Percentiles rank a stretch among this genome's conserved stretches.
These are phyloP conservation scores for Theretra japonica DNA, from an alignment of 2,888 invertebrate genomes.

Conservation along the genomic window DNA sequence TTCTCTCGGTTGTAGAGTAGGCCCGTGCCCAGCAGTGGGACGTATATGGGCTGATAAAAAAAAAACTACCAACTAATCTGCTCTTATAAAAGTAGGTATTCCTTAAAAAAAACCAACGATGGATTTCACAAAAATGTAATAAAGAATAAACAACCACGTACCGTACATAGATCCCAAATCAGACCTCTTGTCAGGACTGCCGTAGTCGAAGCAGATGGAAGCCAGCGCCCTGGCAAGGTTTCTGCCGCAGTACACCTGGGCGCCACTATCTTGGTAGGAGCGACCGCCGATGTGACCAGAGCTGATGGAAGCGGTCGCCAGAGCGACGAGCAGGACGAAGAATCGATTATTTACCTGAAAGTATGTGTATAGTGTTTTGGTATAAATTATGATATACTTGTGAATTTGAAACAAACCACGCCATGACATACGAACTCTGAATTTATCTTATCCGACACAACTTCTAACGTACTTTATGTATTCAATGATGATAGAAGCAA, in stretches of 20 bases:
- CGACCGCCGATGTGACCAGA: conserved; percentile 56
- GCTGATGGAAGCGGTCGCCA: conserved; percentile 43
- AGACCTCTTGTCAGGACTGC: conserved; percentile 49
- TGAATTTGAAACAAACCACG: neutral
- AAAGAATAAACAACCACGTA: conserved; percentile 41
- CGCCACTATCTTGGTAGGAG: conserved; percentile 46
- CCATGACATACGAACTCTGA: conserved; percentile 32
- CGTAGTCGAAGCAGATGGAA: conserved; percentile 53
- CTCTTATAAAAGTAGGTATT: too few species aligned
- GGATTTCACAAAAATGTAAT: neutral
- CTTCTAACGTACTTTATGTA: too few species aligned
- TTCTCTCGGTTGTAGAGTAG: too few species aligned
- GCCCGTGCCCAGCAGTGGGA: too few species aligned
- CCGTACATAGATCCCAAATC: conserved; percentile 57
- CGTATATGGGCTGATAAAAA: too few species aligned
- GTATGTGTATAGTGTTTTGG: neutral
- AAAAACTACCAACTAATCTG: too few species aligned
- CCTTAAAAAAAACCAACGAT: neutral
- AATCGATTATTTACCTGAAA: conserved; percentile 52
- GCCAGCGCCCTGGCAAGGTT: conserved; percentile 58
- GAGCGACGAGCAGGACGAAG: conserved; percentile 41
- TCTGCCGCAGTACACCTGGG: conserved; percentile 64
- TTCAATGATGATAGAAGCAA: too few species aligned
- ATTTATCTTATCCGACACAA: too few species aligned
- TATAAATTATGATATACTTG: neutral